Percentiles rank a stretch among this genome's conserved stretches.
Evolutionary conservation across 1,140 invertebrate genomes (phyloP).

Genomic region (Heliconius nattereri): DNA sequence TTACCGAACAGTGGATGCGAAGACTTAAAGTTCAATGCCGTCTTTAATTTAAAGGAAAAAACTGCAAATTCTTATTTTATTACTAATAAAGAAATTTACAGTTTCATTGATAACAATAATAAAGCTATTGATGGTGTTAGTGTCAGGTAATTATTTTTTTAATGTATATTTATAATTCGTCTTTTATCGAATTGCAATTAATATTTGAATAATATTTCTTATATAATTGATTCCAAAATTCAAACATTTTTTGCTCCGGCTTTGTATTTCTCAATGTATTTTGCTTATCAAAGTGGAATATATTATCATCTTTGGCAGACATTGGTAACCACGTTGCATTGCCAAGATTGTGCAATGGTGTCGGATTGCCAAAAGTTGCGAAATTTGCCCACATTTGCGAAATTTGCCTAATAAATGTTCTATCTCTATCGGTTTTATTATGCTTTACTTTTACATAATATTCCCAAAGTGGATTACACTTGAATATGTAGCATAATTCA

Average conservation of each 20-base stretch:
- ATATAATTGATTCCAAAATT: constrained; percentile 68
- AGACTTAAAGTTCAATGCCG: constrained; percentile 46
- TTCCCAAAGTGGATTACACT: constrained; percentile 67
- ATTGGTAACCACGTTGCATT: constrained; percentile 59
- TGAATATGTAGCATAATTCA: constrained; percentile 70
- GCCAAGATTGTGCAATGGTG: constrained; percentile 39
- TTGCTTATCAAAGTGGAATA: constrained; percentile 53
- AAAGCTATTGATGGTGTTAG: constrained; percentile 67
- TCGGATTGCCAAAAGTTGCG: constrained; percentile 73
- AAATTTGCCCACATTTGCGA: constrained; percentile 77
- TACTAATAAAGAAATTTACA: constrained; percentile 50
- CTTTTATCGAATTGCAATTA: constrained; percentile 46
- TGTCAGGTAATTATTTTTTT: constrained; percentile 56
- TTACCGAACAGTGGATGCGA: constrained; percentile 49
- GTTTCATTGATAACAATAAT: constrained; percentile 69
- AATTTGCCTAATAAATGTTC: constrained; percentile 64
- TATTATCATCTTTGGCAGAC: constrained; percentile 51
- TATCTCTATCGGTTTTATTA: constrained; percentile 50
- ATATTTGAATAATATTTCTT: constrained; percentile 50
- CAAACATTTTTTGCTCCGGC: constrained; percentile 52
- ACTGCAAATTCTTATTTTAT: constrained; percentile 79
- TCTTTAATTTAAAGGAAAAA: constrained; percentile 59
- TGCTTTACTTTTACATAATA: constrained; percentile 56
- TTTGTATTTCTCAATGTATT: constrained; percentile 49
- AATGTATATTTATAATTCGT: constrained; percentile 36